Evolutionary conservation across 2,113 vertebrate species (phyloP).

Genomic region (Gobiocypris rarus): DNA sequence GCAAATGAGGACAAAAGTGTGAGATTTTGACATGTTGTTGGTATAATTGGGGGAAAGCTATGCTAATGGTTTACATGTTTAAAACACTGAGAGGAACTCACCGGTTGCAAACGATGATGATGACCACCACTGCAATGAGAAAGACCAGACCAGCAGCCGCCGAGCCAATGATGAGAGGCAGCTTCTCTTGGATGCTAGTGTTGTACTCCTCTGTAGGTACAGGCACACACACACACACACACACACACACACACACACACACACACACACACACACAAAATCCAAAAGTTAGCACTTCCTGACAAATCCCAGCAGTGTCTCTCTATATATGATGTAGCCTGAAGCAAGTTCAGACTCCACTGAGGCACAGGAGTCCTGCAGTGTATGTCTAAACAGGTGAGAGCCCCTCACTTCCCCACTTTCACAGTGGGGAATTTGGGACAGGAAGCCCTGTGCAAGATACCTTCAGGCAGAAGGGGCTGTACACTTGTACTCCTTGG

Average conservation of each 20-base stretch:
- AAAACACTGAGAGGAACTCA: constrained; percentile 71
- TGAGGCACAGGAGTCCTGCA: constrained; percentile 5
- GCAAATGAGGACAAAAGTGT: constrained; percentile 16
- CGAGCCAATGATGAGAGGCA: constrained; percentile 95
- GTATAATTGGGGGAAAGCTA: constrained; percentile 21
- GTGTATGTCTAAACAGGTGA: constrained; percentile 41
- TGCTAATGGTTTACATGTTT: constrained; percentile 24
- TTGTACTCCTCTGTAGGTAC: constrained; percentile 87
- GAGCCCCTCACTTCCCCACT: constrained; percentile 3
- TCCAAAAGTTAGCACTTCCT: constrained; percentile 37
- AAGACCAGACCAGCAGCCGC: constrained; percentile 92
- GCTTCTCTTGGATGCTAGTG: constrained; percentile 96
- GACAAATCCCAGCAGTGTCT: constrained; percentile 26
- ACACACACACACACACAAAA: not conserved
- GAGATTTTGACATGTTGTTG: not conserved
- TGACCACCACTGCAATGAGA: constrained; percentile 93
- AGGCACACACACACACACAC: constrained; percentile 26
- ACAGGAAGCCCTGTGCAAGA: constrained; percentile 34
- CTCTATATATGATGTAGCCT: constrained; percentile 44
- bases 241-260: too few species aligned
- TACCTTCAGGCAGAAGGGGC: constrained; percentile 47
- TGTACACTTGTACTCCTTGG: constrained; percentile 30
- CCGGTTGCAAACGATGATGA: constrained; percentile 94
- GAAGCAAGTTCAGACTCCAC: constrained; percentile 36
- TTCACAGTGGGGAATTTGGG: constrained; percentile 15